Base-by-base conservation (phyloP, 2,113 vertebrate species). In the Toxostoma redivivum region DNA sequence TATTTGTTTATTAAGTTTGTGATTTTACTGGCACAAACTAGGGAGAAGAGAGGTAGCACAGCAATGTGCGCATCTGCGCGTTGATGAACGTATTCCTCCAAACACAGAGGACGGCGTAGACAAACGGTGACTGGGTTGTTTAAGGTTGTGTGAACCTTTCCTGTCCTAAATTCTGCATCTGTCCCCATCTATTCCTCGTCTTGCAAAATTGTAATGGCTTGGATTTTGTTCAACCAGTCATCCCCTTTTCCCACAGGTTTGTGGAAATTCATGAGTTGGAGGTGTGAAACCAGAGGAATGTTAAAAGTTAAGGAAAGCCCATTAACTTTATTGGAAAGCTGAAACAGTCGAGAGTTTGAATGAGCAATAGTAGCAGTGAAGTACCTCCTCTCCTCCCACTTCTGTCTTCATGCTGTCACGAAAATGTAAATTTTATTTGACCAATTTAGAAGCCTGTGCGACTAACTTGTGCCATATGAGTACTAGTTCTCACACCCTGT, bases 11-110 rank as follows among this genome's bases (percentile, higher is more conserved):
- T 7, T 19, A 10, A 9, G 2, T 47, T n/a, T 20, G 53, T 15
- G 21, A 3, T 28, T 53, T 62, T 51, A 16, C 58, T 50, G 3
- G 14, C 27, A 28, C 8, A 2, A 11, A 4, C 10, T 9, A 7
- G 24, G 11, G 33, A 30, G 44, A 18, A 40, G 65, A 25, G 33
- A n/a, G 30, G 18, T 12, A 15, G 4, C 6, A 0, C 3, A 22
- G 48, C n/a, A 3, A 3, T 7, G 18, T 3, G 10, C 2, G 25
- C 0, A 0, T 11, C 37, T 48, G 1, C 11, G 3, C 22, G 28
- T 61, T 53, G n/a, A 17, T 24, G 21, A 44, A 28, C 6, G 0
- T 9, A 0, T 30, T 37, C 22, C 19, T 44, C n/a, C 51, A 6
- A 33, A 50, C 15, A 38, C 23, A 5, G 23, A 50, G 27, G 5